Percentiles rank a stretch among this genome's conserved stretches.
phyloP scores from a whole-genome alignment of 2,888 invertebrate species.

The Sicus ferrugineus region DNA sequence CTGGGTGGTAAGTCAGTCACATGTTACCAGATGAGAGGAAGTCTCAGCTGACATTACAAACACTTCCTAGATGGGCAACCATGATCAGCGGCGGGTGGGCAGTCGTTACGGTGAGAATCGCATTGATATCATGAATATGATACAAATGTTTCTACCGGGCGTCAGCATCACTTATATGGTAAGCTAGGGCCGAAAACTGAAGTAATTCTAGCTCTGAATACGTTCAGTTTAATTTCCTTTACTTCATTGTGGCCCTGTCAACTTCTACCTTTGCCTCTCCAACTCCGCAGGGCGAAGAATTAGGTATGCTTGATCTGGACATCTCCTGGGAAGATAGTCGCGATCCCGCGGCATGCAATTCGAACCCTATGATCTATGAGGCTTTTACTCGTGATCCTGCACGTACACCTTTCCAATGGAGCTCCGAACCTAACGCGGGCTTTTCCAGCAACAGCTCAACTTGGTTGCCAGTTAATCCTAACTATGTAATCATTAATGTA shows the following conservation, averaged over 20 bases:
- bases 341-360: constrained; percentile 67
- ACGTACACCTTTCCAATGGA: constrained; percentile 73
- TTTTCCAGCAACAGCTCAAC: constrained; percentile 56
- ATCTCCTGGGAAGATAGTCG: constrained; percentile 68
- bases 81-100: constrained; percentile 73
- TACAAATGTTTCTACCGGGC: constrained; percentile 72
- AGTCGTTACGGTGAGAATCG: constrained; percentile 72
- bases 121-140: constrained; percentile 82
- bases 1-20: constrained; percentile 70
- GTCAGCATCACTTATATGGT: constrained; percentile 71
- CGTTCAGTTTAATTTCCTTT: too few relatives aligned
- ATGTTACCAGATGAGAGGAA: not conserved
- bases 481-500: constrained; percentile 71
- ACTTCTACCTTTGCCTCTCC: too few relatives aligned
- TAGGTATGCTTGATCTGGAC: constrained; percentile 60
- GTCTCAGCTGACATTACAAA: not conserved
- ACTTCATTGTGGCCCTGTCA: too few relatives aligned
- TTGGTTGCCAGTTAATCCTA: constrained; percentile 66
- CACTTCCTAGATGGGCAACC: constrained; percentile 71
- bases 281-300: constrained; percentile 63
- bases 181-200: too few relatives aligned
- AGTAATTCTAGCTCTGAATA: too few relatives aligned
- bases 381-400: constrained; percentile 70
- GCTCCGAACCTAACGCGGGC: constrained; percentile 60
- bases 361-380: constrained; percentile 67